Conservation (phyloP, 2,888 invertebrate genomes). For the Osmoderma eremita region DNA sequence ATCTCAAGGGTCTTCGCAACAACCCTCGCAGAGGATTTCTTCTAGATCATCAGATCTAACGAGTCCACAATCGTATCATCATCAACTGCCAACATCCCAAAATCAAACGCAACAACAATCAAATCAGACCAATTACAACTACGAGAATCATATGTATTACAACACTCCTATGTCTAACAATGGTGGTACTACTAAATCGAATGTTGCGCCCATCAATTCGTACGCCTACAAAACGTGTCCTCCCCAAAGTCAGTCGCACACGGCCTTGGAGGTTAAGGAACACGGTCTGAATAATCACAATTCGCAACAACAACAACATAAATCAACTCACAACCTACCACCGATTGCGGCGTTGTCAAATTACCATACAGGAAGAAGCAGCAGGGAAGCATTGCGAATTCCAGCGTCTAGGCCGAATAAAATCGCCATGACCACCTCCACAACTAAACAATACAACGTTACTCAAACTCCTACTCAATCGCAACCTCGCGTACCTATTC, state of each 20-base stretch:
- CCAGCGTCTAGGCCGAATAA: slow-evolving; percentile 31
- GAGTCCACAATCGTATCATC: slow-evolving; percentile 37
- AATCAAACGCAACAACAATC: slow-evolving; percentile 45
- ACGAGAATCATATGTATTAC: slow-evolving; percentile 40
- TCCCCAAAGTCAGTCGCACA: slow-evolving; percentile 6
- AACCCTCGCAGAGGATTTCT: neutral
- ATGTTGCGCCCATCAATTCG: slow-evolving; percentile 17
- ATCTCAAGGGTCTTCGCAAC: slow-evolving; percentile 16
- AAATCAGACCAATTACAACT: slow-evolving; percentile 44
- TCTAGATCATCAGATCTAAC: slow-evolving; percentile 36
- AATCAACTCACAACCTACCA: slow-evolving; percentile 66
- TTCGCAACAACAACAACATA: slow-evolving; percentile 49
- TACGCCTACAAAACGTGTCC: slow-evolving; percentile 34
- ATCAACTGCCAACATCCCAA: slow-evolving; percentile 44
- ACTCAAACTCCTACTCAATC: slow-evolving; percentile 30
- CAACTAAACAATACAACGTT: slow-evolving; percentile 42
- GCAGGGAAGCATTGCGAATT: slow-evolving; percentile 22
- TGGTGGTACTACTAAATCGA: slow-evolving; percentile 9
- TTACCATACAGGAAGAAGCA: slow-evolving; percentile 64
- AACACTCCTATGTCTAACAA: slow-evolving; percentile 14
- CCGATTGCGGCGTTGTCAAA: slow-evolving; percentile 66
- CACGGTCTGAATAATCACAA: slow-evolving; percentile 16
- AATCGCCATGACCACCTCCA: slow-evolving; percentile 39
- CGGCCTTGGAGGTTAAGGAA: slow-evolving; percentile 7
- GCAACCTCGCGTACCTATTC: slow-evolving; percentile 45